Base-by-base conservation (phyloP, 2,113 vertebrate species). In the Lepus americanus region DNA sequence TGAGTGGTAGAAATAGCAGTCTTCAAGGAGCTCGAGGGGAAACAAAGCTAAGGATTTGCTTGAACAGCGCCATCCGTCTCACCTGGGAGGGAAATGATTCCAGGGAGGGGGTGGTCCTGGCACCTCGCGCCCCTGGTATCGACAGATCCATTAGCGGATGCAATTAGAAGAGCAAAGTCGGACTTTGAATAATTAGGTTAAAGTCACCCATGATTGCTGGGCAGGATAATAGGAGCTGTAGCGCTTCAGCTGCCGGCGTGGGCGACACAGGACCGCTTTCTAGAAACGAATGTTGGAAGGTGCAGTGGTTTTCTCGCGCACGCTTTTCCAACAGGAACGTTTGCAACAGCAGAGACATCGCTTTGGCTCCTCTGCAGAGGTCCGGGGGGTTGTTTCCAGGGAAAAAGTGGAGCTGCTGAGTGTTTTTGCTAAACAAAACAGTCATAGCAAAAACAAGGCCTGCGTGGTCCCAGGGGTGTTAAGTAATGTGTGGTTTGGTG, bases 401-500 rank as follows among this genome's bases (percentile, higher is more conserved):
- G 82, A 93, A 27, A 64, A 84, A 90, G 49, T 27, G 16, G 23
- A 69, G 49, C 80, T 91, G 23, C 10, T 83, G 39, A 44, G 39
- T 44, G 39, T 44, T 44, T 44, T 44, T 86, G 82, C 83, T 88
- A 90, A 97, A 91, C 72, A 95, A 94, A 94, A 83, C 74, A 87
- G 88, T 94, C 95, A 89, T 95, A 94, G 92, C 86, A 93, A 89
- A 97, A 94, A 16, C 66, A 92, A 87, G 92, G n/a, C 36, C 79
- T 11, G 5, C 66, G 80, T 20, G 70, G 73, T 93, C 95, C 91
- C 94, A 72, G 72, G 91, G 83, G 95, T 90, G 90, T 93, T 95
- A 81, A 96, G 86, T 95, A 97, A 97, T 96, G n/a, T 94, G 90
- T 86, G 87, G 86, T 78, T 96, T 93, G 69, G 80, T 90, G 85